Conservation (phyloP, 2,888 invertebrate genomes). For the Euzetes globulus region DNA sequence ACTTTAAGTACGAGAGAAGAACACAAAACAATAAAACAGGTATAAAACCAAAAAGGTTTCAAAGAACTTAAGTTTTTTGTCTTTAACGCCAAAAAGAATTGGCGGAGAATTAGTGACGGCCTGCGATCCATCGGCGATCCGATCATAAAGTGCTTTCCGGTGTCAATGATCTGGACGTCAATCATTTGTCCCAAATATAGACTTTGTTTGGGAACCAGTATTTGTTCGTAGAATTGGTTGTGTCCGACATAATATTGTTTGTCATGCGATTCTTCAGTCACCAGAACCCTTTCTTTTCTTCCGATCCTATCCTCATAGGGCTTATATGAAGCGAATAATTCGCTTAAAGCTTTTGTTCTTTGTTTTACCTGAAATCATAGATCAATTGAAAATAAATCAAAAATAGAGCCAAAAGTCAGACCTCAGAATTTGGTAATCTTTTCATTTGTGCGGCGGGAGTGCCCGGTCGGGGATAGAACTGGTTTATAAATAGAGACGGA, state of each 20-base stretch:
- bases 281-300: constrained; percentile 65
- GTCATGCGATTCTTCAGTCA: constrained; percentile 89
- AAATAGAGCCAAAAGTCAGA: constrained; percentile 39
- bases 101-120: not conserved
- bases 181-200: constrained; percentile 74
- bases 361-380: constrained; percentile 63
- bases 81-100: not conserved
- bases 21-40: not conserved
- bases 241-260: constrained; percentile 84
- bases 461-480: constrained; percentile 91
- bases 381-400: constrained; percentile 22
- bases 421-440: constrained; percentile 69
- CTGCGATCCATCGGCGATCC: constrained; percentile 42
- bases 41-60: not conserved
- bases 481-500: constrained; percentile 92
- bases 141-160: constrained; percentile 50
- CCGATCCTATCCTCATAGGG: constrained; percentile 67
- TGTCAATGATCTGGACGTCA: constrained; percentile 61
- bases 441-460: constrained; percentile 89
- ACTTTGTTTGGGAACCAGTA: constrained; percentile 66
- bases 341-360: constrained; percentile 76
- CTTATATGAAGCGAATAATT: constrained; percentile 76
- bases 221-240: constrained; percentile 89
- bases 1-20: not conserved
- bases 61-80: not conserved